Conservation (phyloP, 2,113 vertebrate species). For the Amphiprion percula region DNA sequence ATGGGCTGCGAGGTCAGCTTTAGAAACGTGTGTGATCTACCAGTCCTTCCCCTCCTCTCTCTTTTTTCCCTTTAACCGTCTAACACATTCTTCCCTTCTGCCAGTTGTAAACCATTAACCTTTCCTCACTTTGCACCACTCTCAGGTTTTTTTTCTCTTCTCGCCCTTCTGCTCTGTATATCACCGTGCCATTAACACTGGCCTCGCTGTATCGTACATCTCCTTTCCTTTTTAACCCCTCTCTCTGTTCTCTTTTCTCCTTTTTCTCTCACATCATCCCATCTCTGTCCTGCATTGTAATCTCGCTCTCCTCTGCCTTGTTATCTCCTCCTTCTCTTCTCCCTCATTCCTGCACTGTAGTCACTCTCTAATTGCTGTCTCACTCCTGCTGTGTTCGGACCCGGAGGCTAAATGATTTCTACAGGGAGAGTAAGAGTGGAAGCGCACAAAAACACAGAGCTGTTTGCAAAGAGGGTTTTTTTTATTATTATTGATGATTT, state of each 20-base stretch:
- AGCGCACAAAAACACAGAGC: conserved; percentile 65
- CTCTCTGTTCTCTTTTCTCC: conserved; percentile 3
- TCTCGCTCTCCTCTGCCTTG: conserved; percentile 44
- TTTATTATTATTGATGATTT: conserved; percentile 78
- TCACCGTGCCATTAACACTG: conserved; percentile 41
- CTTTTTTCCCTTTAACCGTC: conserved; percentile 44
- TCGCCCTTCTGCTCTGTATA: conserved; percentile 27
- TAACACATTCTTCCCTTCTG: conserved; percentile 38
- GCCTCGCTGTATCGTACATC: not conserved
- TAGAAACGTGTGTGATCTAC: conserved; percentile 57
- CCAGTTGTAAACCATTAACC: conserved; percentile 74
- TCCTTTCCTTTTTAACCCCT: conserved; percentile 27
- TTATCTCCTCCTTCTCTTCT: conserved; percentile 26
- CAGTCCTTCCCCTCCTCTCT: conserved; percentile 16
- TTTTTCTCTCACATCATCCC: conserved; percentile 25
- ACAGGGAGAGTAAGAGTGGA: conserved; percentile 62
- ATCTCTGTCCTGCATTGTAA: conserved; percentile 39
- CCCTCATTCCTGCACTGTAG: conserved; percentile 43
- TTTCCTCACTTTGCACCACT: conserved; percentile 59
- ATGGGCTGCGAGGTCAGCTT: conserved; percentile 58
- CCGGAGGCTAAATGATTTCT: conserved; percentile 83
- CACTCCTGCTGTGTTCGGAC: conserved; percentile 77
- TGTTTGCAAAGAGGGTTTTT: conserved; percentile 49
- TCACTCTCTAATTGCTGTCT: conserved; percentile 82
- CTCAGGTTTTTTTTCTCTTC: not conserved